Conservation (phyloP, 1,140 invertebrate species). For the Drosophila leontia region DNA sequence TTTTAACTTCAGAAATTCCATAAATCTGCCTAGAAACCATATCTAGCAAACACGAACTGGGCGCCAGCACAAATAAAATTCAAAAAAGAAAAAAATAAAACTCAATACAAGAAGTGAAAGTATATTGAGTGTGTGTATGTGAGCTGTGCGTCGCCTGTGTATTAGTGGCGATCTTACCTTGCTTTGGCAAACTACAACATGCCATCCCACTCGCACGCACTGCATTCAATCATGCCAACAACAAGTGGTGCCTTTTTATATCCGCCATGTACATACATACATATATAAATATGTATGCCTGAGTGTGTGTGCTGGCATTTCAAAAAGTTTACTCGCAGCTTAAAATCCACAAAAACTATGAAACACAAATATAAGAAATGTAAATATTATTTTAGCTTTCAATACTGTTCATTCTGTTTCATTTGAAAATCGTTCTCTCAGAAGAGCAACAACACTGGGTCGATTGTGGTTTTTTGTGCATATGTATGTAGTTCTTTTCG, state of each 20-base stretch:
- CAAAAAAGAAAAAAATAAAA: slow-evolving; percentile 29
- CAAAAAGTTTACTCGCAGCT: slow-evolving; percentile 52
- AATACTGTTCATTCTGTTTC: slow-evolving; percentile 25
- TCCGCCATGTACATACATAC: slow-evolving; percentile 42
- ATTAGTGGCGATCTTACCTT: slow-evolving; percentile 69
- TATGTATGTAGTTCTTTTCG: slow-evolving; percentile 49
- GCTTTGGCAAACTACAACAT: slow-evolving; percentile 65
- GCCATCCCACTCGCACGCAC: slow-evolving; percentile 73
- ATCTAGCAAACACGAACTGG: slow-evolving; percentile 48
- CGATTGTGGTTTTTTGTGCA: slow-evolving; percentile 24
- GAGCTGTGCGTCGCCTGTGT: slow-evolving; percentile 29
- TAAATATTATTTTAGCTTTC: slow-evolving; percentile 52
- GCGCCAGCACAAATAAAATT: slow-evolving; percentile 70
- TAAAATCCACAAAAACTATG: slow-evolving; percentile 50
- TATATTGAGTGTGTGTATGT: slow-evolving; percentile 62
- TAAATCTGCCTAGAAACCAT: slow-evolving; percentile 63
- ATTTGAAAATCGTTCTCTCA: slow-evolving; percentile 47
- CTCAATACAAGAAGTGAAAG: slow-evolving; percentile 82
- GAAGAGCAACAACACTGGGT: slow-evolving; percentile 27
- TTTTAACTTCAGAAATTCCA: slow-evolving; percentile 19
- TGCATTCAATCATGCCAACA: slow-evolving; percentile 78
- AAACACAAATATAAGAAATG: slow-evolving; percentile 58
- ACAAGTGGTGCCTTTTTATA: slow-evolving; percentile 76
- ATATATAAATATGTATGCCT: slow-evolving; percentile 14
- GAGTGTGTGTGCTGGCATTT: slow-evolving; percentile 57